phyloP scores from a whole-genome alignment of 2,888 invertebrate species.

The Monoplex corrugatus region DNA sequence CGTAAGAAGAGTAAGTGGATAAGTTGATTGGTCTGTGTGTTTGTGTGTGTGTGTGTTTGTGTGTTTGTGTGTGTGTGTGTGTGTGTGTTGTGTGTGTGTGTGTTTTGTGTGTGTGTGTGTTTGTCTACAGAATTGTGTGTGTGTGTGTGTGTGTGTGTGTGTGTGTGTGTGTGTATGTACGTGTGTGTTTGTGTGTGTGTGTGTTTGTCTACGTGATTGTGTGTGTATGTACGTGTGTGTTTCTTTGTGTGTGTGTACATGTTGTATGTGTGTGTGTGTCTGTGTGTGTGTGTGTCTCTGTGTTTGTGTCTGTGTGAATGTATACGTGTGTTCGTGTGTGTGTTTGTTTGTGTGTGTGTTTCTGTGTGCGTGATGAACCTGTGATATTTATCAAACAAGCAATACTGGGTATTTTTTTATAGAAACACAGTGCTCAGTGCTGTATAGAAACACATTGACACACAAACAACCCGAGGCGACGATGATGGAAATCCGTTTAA shows the following conservation, averaged over 20 bases:
- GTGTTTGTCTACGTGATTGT: neutral
- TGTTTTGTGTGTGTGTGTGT: neutral
- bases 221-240: neutral
- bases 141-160: conserved; percentile 1
- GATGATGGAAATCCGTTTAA: too few relatives aligned
- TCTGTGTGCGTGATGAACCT: too few relatives aligned
- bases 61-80: neutral
- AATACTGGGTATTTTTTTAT: too few relatives aligned
- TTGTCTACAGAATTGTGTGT: neutral
- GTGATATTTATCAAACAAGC: too few relatives aligned
- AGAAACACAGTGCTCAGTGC: too few relatives aligned
- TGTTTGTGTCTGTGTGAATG: too few relatives aligned
- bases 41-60: neutral
- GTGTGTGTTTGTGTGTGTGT: neutral
- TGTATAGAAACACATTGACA: too few relatives aligned
- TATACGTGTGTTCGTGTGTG: too few relatives aligned
- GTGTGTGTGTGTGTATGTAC: neutral
- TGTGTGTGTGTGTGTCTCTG: too few relatives aligned
- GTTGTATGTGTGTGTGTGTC: conserved; percentile 3
- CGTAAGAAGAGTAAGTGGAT: neutral
- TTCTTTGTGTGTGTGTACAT: neutral
- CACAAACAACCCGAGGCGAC: too few relatives aligned
- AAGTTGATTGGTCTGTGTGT: neutral
- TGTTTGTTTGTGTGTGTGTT: too few relatives aligned
- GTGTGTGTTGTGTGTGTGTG: neutral